Conservation (phyloP, 2,797 vertebrate species). For the Myotis vivesi region DNA sequence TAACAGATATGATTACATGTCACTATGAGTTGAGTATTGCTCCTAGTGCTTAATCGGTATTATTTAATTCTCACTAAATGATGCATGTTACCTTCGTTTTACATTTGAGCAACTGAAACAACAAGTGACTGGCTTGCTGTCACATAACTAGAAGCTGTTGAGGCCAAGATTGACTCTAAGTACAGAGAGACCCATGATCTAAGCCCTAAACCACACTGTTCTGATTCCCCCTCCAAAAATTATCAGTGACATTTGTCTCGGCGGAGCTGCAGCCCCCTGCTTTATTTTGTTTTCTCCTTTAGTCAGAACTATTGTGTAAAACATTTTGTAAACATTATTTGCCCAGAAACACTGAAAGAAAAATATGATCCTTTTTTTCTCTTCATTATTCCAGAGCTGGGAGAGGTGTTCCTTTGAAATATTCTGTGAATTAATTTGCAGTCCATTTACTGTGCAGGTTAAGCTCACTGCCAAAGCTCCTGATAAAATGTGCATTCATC, state of each 20-base stretch:
- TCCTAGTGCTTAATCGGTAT: not conserved
- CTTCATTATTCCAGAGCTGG: not conserved
- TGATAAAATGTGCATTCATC: not conserved
- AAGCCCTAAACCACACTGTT: fast-evolving
- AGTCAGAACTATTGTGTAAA: not conserved
- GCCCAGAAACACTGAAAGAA: not conserved
- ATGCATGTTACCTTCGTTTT: not conserved
- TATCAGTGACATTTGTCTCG: not conserved
- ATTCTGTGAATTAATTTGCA: not conserved
- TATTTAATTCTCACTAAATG: not conserved
- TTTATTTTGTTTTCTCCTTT: not conserved
- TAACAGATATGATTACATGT: not conserved
- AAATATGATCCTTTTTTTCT: not conserved
- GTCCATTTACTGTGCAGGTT: not conserved
- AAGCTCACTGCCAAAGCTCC: not conserved
- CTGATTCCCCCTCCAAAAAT: not conserved
- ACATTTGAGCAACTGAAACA: not conserved
- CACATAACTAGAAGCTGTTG: not conserved
- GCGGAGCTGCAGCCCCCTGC: fast-evolving
- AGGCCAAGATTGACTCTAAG: not conserved
- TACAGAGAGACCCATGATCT: not conserved
- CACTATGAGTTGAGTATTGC: not conserved
- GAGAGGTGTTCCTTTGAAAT: not conserved
- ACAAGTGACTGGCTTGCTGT: not conserved
- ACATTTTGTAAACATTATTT: not conserved